A percentile compares a stretch with the other conserved stretches of the same genome.
These are phyloP conservation scores for Asbolus verrucosus DNA, from an alignment of 1,140 invertebrate genomes.

Conservation along the genomic window DNA sequence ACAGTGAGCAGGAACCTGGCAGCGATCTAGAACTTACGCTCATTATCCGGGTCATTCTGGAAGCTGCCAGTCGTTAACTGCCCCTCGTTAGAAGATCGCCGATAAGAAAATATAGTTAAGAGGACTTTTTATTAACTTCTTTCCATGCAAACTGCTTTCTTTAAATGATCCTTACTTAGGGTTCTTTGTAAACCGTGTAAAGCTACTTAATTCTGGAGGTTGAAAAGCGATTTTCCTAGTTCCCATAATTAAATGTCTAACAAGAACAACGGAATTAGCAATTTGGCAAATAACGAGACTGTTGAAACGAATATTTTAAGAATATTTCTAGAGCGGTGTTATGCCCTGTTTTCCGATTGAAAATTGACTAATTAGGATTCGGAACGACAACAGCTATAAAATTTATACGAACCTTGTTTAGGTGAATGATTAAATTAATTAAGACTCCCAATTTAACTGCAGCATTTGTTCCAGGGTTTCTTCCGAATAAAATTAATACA, in stretches of 20 bases:
- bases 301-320: too few species aligned
- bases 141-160: slow-evolving; percentile 39
- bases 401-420: slow-evolving; percentile 40
- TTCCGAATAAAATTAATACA: slow-evolving; percentile 49
- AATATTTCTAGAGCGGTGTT: not conserved
- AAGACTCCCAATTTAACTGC: slow-evolving; percentile 44
- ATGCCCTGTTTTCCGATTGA: not conserved
- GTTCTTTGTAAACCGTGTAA: too few species aligned
- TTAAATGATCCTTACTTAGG: slow-evolving; percentile 33
- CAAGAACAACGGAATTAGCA: not conserved
- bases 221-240: slow-evolving; percentile 1
- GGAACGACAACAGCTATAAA: slow-evolving; percentile 36
- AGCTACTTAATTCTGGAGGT: too few species aligned
- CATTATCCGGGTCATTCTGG: slow-evolving; percentile 53
- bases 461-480: slow-evolving; percentile 37
- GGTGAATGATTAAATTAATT: slow-evolving; percentile 43
- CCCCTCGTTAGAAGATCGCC: slow-evolving; percentile 51
- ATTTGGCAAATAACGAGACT: not conserved
- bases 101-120: slow-evolving; percentile 50
- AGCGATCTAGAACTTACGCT: slow-evolving; percentile 43
- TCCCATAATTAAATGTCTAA: not conserved
- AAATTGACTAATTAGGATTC: slow-evolving; percentile 22
- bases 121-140: slow-evolving; percentile 51
- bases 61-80: slow-evolving; percentile 50
- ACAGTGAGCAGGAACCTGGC: slow-evolving; percentile 47